Evolutionary conservation across 1,140 invertebrate genomes (phyloP), one percentile per base, ranked within the genome.

Genomic region (Metaphire vulgaris): DNA sequence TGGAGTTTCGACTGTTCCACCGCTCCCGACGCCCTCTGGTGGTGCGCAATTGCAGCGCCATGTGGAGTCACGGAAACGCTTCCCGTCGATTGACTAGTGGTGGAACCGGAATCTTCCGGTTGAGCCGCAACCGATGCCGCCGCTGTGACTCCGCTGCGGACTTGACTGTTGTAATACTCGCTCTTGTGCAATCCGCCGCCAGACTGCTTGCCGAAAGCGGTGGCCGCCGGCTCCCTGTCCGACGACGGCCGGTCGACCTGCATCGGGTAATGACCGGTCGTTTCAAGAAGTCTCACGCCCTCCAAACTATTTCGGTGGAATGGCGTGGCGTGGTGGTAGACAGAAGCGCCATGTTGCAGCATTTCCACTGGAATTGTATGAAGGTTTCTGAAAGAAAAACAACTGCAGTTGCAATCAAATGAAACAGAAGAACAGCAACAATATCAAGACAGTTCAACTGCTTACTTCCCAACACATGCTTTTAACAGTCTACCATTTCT

Each of bases 131-230:
- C 41, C 6, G 41, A 56, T 12, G 41, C 41, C 6, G 41, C 6
- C 21, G 41, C 41, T n/a, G n/a, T n/a, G n/a, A n/a, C n/a, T n/a
- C n/a, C n/a, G 6, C 41, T 21, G 6, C 41, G 41, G 41, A 56
- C 41, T 56, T 56, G 41, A 56, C 41, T 56, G 41, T 56, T 56
- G 41, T 56, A 56, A 56, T 56, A 56, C 41, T 56, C 41, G 21
- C 21, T 56, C 41, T 56, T 56, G 41, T 56, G 41, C 41, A 56
- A 12, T 21, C 21, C 6, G n/a, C n/a, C n/a, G n/a, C n/a, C n/a
- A 56, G 41, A 56, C 21, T 56, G 41, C 41, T 56, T 56, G 41
- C 21, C 21, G 41, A 56, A 56, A 6, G 41, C 6, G 21, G 6
- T 56, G 41, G 21, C 21, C n/a, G n/a, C n/a, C 21, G 41, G 41